Evolutionary conservation across 1,140 invertebrate species (phyloP).

Genomic region (Brachionus sp.): DNA sequence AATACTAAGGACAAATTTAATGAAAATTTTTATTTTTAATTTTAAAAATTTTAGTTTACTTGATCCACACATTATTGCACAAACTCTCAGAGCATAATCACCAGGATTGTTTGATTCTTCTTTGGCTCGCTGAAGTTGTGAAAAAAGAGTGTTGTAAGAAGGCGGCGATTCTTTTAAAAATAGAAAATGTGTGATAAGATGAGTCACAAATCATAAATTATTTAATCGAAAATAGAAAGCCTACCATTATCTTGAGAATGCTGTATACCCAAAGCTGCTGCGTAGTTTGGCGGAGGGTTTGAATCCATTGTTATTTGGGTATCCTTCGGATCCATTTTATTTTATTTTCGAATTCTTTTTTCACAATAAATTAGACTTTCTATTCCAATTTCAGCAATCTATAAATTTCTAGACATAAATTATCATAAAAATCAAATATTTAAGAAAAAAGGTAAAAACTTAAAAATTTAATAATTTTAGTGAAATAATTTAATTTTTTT

Average conservation of each 20-base stretch:
- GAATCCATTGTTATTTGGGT: neutral
- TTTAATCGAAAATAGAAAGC: neutral
- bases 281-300: neutral
- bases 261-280: neutral
- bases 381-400: neutral
- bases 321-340: neutral
- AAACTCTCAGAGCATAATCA: conserved; percentile 26
- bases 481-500: no score
- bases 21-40: neutral
- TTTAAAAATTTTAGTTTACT: neutral
- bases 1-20: neutral
- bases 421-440: neutral
- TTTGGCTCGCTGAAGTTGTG: conserved; percentile 4
- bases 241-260: neutral
- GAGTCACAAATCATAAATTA: no score
- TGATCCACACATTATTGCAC: conserved; percentile 26
- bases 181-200: no score
- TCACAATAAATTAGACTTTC: neutral
- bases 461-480: neutral
- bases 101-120: conserved; percentile 20
- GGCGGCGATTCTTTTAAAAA: conserved; percentile 24
- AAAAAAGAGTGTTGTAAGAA: neutral
- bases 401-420: neutral
- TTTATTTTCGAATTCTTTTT: neutral
- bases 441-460: neutral